Evolutionary conservation across 1,140 invertebrate species (phyloP).

Genomic region (Pachypsylla venusta): DNA sequence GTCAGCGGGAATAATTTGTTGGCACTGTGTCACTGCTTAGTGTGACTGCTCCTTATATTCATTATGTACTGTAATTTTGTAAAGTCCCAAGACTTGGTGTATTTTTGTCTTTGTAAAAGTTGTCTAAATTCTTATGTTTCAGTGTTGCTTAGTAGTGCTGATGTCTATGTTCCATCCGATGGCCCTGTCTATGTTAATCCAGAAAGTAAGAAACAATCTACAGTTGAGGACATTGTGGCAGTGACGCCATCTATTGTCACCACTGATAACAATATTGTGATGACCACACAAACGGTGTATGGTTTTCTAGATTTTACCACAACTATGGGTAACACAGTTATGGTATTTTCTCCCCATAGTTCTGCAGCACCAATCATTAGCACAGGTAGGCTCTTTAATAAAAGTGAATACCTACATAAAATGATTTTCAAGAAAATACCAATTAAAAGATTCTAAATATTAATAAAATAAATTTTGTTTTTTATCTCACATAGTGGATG

Average conservation of each 20-base stretch:
- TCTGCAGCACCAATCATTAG: slow-evolving; percentile 32
- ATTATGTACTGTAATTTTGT: not conserved
- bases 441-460: no score
- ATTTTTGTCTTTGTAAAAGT: not conserved
- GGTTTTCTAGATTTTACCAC: slow-evolving; percentile 79
- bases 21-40: not conserved
- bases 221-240: not conserved
- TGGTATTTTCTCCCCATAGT: slow-evolving; percentile 73
- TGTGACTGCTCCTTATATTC: not conserved
- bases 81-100: not conserved
- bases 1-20: not conserved
- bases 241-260: slow-evolving; percentile 16
- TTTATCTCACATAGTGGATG: no score
- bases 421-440: no score
- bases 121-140: not conserved
- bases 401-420: no score
- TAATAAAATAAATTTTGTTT: no score
- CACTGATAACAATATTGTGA: slow-evolving; percentile 34
- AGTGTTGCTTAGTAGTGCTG: not conserved
- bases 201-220: slow-evolving; percentile 1
- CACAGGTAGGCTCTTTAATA: slow-evolving; percentile 15
- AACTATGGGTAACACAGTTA: slow-evolving; percentile 74
- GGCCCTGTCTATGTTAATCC: slow-evolving; percentile 20
- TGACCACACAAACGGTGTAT: slow-evolving; percentile 63
- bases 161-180: slow-evolving; percentile 3